Conservation (phyloP, 2,888 invertebrate genomes). For the Catocala nupta region DNA sequence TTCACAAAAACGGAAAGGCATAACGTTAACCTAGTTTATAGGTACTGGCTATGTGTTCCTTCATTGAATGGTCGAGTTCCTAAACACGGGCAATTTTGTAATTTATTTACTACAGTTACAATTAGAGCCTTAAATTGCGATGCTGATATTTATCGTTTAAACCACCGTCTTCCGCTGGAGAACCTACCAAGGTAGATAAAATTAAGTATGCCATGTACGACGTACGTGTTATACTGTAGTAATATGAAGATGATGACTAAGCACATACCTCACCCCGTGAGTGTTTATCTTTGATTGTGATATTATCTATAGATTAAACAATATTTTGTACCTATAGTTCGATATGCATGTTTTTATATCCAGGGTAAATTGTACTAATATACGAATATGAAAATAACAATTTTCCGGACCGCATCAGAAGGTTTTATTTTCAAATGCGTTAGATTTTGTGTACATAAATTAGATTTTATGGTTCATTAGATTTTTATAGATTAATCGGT, state of each 20-base stretch:
- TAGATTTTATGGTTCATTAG: too few species aligned
- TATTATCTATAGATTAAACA: slow-evolving; percentile 24
- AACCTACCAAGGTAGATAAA: slow-evolving; percentile 3
- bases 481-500: too few species aligned
- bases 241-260: slow-evolving; percentile 28
- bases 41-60: not conserved
- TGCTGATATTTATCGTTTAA: slow-evolving; percentile 6
- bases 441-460: too few species aligned
- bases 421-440: too few species aligned
- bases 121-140: not conserved
- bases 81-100: not conserved
- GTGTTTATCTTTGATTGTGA: slow-evolving; percentile 9
- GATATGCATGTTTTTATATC: too few species aligned
- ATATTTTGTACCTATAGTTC: not conserved
- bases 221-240: slow-evolving; percentile 40
- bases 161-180: slow-evolving; percentile 9
- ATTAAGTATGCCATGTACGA: slow-evolving; percentile 23
- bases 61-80: not conserved
- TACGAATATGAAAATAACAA: too few species aligned
- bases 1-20: too few species aligned
- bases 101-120: slow-evolving; percentile 5
- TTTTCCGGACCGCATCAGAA: too few species aligned
- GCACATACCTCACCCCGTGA: slow-evolving; percentile 25
- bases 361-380: too few species aligned
- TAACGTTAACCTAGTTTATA: too few species aligned